These are phyloP conservation scores for Rhagologus leucostigma DNA, from an alignment of 2,113 vertebrate species.

Conservation along the genomic window DNA sequence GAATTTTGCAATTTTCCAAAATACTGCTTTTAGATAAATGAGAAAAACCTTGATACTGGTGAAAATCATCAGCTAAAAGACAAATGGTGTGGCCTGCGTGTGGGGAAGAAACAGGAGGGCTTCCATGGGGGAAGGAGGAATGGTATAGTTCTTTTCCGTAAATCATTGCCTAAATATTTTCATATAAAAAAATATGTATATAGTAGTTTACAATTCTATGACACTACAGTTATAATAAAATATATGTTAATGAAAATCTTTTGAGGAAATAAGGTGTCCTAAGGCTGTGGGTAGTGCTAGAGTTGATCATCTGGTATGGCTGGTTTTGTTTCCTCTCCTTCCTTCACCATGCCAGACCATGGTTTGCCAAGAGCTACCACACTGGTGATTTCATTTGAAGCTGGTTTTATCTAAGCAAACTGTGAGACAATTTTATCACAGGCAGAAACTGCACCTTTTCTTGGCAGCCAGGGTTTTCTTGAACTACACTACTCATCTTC, in stretches of 20 bases:
- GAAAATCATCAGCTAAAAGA: neutral
- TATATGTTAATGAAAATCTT: neutral
- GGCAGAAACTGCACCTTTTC: neutral
- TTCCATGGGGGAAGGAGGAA: neutral
- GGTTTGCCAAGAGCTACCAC: neutral
- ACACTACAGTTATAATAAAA: neutral
- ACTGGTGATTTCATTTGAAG: neutral
- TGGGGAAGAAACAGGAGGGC: neutral
- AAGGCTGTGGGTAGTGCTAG: neutral
- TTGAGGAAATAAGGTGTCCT: neutral
- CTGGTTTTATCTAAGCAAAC: neutral
- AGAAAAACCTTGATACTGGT: neutral
- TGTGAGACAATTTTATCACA: neutral
- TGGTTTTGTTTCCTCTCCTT: neutral
- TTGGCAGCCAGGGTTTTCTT: neutral
- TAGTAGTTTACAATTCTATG: neutral
- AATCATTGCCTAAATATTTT: neutral
- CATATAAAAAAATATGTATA: neutral
- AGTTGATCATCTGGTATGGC: neutral
- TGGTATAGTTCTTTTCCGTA: neutral
- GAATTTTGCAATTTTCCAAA: neutral
- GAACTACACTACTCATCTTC: neutral
- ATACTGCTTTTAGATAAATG: neutral
- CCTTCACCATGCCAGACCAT: neutral
- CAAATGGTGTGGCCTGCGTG: neutral